These are phyloP conservation scores for Zygogramma bicolorata DNA, from an alignment of 2,888 invertebrate genomes.

Conservation along the genomic window DNA sequence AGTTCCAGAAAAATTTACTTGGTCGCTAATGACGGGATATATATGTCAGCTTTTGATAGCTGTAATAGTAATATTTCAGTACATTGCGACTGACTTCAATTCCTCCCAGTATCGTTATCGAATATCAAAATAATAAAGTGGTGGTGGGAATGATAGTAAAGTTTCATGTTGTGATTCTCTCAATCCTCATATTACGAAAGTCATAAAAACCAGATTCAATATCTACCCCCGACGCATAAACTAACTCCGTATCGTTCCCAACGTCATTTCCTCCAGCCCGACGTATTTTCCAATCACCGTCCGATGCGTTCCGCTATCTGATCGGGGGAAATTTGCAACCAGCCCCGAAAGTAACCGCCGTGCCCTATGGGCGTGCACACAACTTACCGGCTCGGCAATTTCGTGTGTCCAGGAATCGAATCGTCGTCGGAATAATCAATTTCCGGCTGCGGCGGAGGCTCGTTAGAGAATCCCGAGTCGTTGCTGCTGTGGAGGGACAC, in stretches of 20 bases:
- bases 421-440: slow-evolving; percentile 93
- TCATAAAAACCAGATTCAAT: too few species aligned
- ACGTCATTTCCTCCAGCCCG: background rate
- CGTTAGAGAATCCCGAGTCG: slow-evolving; percentile 93
- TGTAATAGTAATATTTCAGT: too few species aligned
- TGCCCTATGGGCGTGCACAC: slow-evolving; percentile 13
- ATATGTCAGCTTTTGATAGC: too few species aligned
- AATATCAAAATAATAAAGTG: too few species aligned
- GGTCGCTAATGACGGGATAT: too few species aligned
- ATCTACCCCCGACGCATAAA: background rate
- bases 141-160: too few species aligned
- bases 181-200: too few species aligned
- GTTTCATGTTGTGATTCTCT: too few species aligned
- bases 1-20: too few species aligned
- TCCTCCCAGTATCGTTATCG: too few species aligned
- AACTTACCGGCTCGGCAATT: slow-evolving; percentile 70
- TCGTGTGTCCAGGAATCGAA: slow-evolving; percentile 74
- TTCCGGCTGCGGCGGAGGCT: slow-evolving; percentile 88
- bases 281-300: background rate
- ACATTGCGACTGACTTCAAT: too few species aligned
- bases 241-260: too few species aligned
- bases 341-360: slow-evolving; percentile 17
- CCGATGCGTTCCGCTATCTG: background rate
- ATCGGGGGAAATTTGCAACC: slow-evolving; percentile 24
- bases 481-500: slow-evolving; percentile 90